Evolutionary conservation across 2,888 invertebrate genomes (phyloP), one percentile per base, ranked within the genome.

Genomic region (Caenorhabditis sp.): DNA sequence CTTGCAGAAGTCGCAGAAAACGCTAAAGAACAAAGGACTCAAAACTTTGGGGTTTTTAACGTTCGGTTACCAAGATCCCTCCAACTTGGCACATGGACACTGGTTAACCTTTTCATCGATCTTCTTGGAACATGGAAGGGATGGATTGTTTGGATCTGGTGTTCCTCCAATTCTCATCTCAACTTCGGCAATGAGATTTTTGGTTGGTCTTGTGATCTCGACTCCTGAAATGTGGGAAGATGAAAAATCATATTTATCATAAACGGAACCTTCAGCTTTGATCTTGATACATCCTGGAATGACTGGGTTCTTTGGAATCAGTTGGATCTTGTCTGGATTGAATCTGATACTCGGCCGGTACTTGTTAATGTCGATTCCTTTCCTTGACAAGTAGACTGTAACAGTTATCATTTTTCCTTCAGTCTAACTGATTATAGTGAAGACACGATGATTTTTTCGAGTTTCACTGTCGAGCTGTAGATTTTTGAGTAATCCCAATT

Each of bases 261-360:
- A 19, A 51, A 66, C 35, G 6, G 12, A 24, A 88, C 89, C 89
- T 80, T 89, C 87, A 0, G 91, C 91, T 69, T 91, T 91, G 82
- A 91, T 91, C 74, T 91, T 91, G 49, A 91, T 91, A 54, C 91
- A 91, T 79, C 91, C 91, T 28, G 91, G 91, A 66, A 91, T 92
- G 35, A 91, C 88, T 26, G 91, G 91, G 77, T 92, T 92, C 75
- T 92, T 92, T 16, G 91, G 91, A 28, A 92, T 88, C 61, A 91
- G 76, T 73, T 92, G 91, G 59, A 91, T 91, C 64, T 92, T 91
- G 58, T 91, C 91, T 28, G 91, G 91, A 68, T 91, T 91, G 86
- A 91, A 91, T 51, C 90, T 86, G 59, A 91, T 91, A 24, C 88
- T 81, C 28, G 91, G 91, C 12, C 89, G 83, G 76, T 91, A 91